Percentiles rank a stretch among this genome's conserved stretches.
Evolutionary conservation across 1,140 invertebrate genomes (phyloP).

Genomic region (Meteorus sp.): DNA sequence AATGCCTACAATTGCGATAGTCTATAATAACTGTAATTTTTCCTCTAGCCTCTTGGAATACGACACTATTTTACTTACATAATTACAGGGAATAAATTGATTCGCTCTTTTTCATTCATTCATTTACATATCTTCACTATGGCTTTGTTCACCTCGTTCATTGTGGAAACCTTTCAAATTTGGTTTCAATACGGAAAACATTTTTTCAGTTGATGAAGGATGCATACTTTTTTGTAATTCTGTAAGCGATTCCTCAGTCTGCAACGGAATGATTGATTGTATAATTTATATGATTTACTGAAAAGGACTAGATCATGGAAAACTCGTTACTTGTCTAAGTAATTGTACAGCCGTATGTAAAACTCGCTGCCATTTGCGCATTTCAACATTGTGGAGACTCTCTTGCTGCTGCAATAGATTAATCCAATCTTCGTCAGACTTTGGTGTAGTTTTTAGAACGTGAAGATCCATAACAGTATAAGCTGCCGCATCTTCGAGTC

Average conservation of each 20-base stretch:
- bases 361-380: constrained; percentile 76
- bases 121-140: constrained; percentile 45
- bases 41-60: not conserved
- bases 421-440: constrained; percentile 76
- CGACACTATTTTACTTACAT: constrained; percentile 12
- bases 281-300: constrained; percentile 1
- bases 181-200: constrained; percentile 57
- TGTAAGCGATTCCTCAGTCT: constrained; percentile 69
- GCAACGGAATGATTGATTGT: constrained; percentile 36
- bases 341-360: constrained; percentile 67
- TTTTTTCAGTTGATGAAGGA: constrained; percentile 60
- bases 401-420: constrained; percentile 75
- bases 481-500: constrained; percentile 63
- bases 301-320: not conserved
- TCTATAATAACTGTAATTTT: not conserved
- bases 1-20: too few species aligned
- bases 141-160: constrained; percentile 41
- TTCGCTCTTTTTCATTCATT: constrained; percentile 1
- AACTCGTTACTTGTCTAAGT: constrained; percentile 68
- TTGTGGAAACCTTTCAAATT: constrained; percentile 44
- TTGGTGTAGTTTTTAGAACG: constrained; percentile 64
- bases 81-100: constrained; percentile 19
- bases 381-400: constrained; percentile 71
- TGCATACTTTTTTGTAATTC: constrained; percentile 69
- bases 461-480: constrained; percentile 64